Percentiles rank a stretch among this genome's conserved stretches.
Evolutionary conservation across 37 sponge, comb jelly and placozoan species (phyloP).

Genomic region (Diacarnus erythraeanus): DNA sequence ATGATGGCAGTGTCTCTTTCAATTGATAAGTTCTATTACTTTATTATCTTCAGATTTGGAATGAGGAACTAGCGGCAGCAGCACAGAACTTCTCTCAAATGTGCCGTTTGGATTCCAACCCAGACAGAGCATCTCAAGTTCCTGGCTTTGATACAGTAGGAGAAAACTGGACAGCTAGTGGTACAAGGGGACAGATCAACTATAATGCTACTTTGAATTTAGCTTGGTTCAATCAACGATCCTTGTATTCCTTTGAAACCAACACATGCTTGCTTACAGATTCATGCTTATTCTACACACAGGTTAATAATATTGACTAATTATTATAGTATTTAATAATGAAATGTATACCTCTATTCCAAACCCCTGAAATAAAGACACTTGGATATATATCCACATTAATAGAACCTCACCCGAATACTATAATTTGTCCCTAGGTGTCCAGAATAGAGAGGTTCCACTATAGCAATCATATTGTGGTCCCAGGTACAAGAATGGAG

Average conservation of each 20-base stretch:
- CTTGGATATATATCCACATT: no score
- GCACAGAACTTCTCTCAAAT: slow-evolving; percentile 32
- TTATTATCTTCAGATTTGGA: slow-evolving; percentile 39
- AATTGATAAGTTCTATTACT: not conserved
- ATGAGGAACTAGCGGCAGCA: slow-evolving; percentile 30
- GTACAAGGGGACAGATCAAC: not conserved
- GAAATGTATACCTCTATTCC: no score
- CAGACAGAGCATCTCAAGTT: not conserved
- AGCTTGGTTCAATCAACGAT: slow-evolving; percentile 5
- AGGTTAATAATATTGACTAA: no score
- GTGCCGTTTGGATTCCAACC: slow-evolving; percentile 32
- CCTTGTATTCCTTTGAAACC: not conserved
- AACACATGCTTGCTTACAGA: slow-evolving; percentile 13
- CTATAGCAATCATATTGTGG: no score
- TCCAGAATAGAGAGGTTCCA: no score
- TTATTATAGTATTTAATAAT: no score
- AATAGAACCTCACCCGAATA: no score
- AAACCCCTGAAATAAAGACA: no score
- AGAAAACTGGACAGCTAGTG: slow-evolving; percentile 12
- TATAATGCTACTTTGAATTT: not conserved
- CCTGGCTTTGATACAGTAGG: slow-evolving; percentile 34
- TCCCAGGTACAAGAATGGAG: no score
- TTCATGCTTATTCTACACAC: slow-evolving; percentile 39
- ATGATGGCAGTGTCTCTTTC: not conserved
- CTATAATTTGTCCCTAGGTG: no score